These are phyloP conservation scores for Pavo muticus DNA, from an alignment of 2,113 vertebrate genomes.

Conservation along the genomic window DNA sequence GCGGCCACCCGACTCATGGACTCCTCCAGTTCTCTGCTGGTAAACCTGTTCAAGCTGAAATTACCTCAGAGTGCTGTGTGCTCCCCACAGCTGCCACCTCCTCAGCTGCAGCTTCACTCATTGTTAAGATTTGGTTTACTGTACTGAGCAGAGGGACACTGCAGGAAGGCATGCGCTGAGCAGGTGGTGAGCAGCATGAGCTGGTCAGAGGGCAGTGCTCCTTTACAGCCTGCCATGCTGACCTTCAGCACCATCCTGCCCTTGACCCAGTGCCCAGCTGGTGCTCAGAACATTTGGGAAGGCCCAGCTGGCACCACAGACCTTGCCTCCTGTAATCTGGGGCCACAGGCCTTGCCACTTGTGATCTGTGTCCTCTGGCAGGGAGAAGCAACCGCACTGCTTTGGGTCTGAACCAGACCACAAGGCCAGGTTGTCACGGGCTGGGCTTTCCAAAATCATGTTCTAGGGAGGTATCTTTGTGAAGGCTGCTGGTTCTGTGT, in stretches of 20 bases:
- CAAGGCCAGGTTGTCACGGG: background rate
- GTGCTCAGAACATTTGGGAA: background rate
- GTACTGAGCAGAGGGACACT: background rate
- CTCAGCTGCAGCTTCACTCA: background rate
- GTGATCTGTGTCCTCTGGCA: background rate
- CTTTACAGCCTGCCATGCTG: background rate
- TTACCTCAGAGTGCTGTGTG: background rate
- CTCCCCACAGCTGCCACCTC: background rate
- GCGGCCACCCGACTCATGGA: rapidly evolving
- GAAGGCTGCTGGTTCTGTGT: background rate
- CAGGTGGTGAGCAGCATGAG: background rate
- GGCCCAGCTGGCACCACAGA: background rate
- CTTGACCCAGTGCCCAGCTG: background rate
- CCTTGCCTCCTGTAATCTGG: background rate
- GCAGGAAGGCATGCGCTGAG: background rate
- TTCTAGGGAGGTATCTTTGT: background rate
- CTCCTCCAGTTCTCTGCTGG: background rate
- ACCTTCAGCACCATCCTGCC: background rate
- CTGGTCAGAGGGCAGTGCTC: background rate
- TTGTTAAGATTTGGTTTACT: rapidly evolving
- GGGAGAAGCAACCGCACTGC: background rate
- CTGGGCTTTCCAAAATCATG: background rate
- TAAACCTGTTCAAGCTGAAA: background rate
- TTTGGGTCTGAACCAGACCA: background rate
- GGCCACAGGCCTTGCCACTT: background rate